Evolutionary conservation across 2,113 vertebrate species (phyloP), one percentile per base, ranked within the genome.

Genomic region (Ailurus styani): DNA sequence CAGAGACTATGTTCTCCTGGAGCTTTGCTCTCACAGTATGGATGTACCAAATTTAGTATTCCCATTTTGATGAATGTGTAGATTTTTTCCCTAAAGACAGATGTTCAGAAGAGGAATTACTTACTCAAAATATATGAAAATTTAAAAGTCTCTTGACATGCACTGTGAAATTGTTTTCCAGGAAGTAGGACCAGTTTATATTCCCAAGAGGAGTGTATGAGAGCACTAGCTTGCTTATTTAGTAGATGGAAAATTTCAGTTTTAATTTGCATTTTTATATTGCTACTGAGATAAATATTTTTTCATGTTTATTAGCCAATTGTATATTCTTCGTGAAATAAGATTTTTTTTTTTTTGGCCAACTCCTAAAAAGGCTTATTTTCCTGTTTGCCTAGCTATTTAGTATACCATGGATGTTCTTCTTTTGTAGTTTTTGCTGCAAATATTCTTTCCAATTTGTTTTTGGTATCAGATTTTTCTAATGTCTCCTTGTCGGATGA

Each of bases 221-320:
- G 40, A 78, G 6, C 37, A 6, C 21, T 83, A 60, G 90, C 31
- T 66, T 88, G 37, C 21, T 91, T 73, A 88, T 92, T 84, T 50
- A 45, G 81, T 87, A 94, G 40, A 85, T 75, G 64, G 50, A 37
- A 90, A 79, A 82, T 96, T 95, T 91, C 31, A 64, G 89, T 75
- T 93, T 83, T 87, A 72, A 92, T 92, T 66, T 97, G 47, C 54
- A 92, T 78, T 97, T 96, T 94, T 75, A 73, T 90, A 42, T 86
- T 92, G 79, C 40, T 93, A 85, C 79, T 83, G 81, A 94, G 27
- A 86, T 57, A 15, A 89, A 17, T 90, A 18, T n/a, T 84, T 92
- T 90, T 94, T 86, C 79, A 93, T 54, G 11, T 93, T 94, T 84
- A 87, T 75, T 94, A 95, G 54, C 27, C 54, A 78, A 64, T 72